These are phyloP conservation scores for Ichneumon xanthorius DNA, from an alignment of 2,888 invertebrate genomes.

Conservation along the genomic window DNA sequence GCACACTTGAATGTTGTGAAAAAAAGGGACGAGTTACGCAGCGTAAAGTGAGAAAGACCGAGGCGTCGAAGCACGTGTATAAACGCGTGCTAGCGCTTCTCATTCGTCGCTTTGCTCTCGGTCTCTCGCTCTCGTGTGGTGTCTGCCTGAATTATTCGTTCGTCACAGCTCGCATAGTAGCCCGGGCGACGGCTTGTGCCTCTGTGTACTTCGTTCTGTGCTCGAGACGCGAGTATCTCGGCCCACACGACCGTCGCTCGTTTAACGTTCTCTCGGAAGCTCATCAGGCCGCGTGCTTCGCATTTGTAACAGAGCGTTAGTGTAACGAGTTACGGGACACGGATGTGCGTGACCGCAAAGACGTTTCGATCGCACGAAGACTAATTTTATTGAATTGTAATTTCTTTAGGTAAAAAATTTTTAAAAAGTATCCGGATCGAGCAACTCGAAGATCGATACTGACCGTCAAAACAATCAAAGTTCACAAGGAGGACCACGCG, in stretches of 20 bases:
- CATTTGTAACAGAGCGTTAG: constrained; percentile 51
- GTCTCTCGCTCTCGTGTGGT: constrained; percentile 1
- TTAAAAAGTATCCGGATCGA: background rate
- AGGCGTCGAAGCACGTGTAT: constrained; percentile 38
- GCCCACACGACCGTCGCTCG: constrained; percentile 55
- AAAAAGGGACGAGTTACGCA: constrained; percentile 20
- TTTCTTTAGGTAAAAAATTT: background rate
- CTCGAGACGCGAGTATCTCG: constrained; percentile 38
- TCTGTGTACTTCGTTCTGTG: constrained; percentile 28
- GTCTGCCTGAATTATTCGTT: constrained; percentile 46
- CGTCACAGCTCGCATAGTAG: constrained; percentile 32
- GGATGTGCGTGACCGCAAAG: constrained; percentile 56
- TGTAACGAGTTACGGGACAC: constrained; percentile 50
- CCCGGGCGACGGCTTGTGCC: constrained; percentile 5
- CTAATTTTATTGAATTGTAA: background rate
- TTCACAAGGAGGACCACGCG: no score
- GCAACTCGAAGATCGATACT: background rate
- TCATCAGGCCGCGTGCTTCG: constrained; percentile 39
- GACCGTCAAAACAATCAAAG: background rate
- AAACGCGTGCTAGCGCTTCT: constrained; percentile 21
- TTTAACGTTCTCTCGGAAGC: constrained; percentile 41
- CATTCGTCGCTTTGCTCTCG: constrained; percentile 31
- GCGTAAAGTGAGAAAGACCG: constrained; percentile 4
- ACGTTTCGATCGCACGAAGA: background rate
- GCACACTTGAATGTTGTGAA: constrained; percentile 14